These are phyloP conservation scores for Linnaemya vulpina DNA, from an alignment of 2,888 invertebrate species.

Conservation along the genomic window DNA sequence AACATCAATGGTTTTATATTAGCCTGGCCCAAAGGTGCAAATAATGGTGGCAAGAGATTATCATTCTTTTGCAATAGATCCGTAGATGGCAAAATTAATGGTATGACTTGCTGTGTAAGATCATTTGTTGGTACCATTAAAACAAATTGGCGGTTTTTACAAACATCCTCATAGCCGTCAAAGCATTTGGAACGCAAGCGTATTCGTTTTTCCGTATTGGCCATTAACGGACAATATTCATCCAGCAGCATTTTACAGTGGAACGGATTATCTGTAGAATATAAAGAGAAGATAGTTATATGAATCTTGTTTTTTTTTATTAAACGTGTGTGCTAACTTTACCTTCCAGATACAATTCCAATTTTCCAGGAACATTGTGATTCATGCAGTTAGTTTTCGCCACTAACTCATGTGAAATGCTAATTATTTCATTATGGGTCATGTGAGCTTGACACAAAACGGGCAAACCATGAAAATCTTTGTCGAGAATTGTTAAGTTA, in stretches of 20 bases:
- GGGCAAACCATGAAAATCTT: conserved; percentile 92
- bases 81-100: conserved; percentile 80
- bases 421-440: conserved; percentile 89
- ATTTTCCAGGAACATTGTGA: conserved; percentile 87
- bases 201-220: conserved; percentile 88
- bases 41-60: conserved; percentile 78
- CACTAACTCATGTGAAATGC: conserved; percentile 89
- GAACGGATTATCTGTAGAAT: conserved; percentile 89
- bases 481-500: conserved; percentile 88
- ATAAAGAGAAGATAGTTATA: conserved; percentile 16
- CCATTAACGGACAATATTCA: conserved; percentile 88
- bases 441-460: conserved; percentile 91
- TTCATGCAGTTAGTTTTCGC: conserved; percentile 91
- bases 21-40: conserved; percentile 76
- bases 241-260: conserved; percentile 88
- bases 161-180: conserved; percentile 81
- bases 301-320: too few relatives aligned
- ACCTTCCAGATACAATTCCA: conserved; percentile 92
- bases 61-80: conserved; percentile 76
- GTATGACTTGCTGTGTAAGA: conserved; percentile 78
- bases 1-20: conserved; percentile 76
- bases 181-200: conserved; percentile 87
- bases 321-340: conserved; percentile 70
- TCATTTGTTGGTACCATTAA: conserved; percentile 78
- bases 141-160: conserved; percentile 73